Evolutionary conservation across 2,888 invertebrate species (phyloP).

Genomic region (Lepidochitona cinerea): DNA sequence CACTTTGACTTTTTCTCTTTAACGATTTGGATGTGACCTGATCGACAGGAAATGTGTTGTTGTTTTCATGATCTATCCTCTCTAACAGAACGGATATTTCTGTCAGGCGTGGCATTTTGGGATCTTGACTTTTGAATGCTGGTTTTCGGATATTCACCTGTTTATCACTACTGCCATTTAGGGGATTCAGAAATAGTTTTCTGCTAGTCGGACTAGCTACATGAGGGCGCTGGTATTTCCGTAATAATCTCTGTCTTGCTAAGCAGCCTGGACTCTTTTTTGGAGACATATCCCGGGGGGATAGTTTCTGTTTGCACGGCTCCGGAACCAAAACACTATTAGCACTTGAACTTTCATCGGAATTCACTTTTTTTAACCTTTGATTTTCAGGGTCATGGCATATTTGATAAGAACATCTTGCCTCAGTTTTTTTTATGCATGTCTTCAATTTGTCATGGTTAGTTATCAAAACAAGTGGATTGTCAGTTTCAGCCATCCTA

Average conservation of each 20-base stretch:
- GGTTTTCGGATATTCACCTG: no score
- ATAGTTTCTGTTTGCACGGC: no score
- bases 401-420: no score
- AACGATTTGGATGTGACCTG: background rate
- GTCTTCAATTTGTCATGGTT: no score
- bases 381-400: no score
- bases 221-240: background rate
- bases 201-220: background rate
- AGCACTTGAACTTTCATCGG: no score
- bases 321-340: no score
- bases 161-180: background rate
- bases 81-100: background rate
- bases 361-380: no score
- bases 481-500: no score
- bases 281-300: no score
- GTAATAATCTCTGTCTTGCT: background rate
- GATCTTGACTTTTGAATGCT: background rate
- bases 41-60: background rate
- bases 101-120: background rate
- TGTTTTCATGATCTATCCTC: background rate
- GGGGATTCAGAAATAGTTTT: background rate
- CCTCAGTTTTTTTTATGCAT: no score
- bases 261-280: background rate
- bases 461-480: no score
- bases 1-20: background rate